A percentile compares a stretch with the other conserved stretches of the same genome.
Evolutionary conservation across 1,140 invertebrate genomes (phyloP).

Genomic region (Reticulitermes speratus): DNA sequence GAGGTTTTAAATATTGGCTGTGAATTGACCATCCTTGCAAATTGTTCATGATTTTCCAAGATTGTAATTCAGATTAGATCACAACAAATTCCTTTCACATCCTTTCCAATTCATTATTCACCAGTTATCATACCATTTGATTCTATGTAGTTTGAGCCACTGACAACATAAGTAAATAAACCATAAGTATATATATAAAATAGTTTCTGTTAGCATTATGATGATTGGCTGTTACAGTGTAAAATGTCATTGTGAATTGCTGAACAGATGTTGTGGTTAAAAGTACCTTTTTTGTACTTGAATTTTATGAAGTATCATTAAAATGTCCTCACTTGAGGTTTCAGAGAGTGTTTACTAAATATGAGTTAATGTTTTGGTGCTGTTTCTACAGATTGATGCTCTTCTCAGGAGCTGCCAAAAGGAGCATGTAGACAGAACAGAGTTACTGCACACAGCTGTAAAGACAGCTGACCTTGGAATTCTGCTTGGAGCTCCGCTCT

Average conservation of each 20-base stretch:
- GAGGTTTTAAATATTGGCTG: too few species aligned
- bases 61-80: too few species aligned
- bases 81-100: too few species aligned
- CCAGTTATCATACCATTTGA: too few species aligned
- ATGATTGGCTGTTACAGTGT: background rate
- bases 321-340: background rate
- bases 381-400: slow-evolving; percentile 42
- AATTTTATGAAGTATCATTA: background rate
- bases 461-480: slow-evolving; percentile 78
- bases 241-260: background rate
- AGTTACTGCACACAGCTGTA: slow-evolving; percentile 50
- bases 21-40: too few species aligned
- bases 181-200: too few species aligned
- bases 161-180: too few species aligned
- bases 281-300: background rate
- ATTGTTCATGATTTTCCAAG: too few species aligned
- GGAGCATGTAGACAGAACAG: background rate
- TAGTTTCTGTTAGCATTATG: background rate
- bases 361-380: slow-evolving; percentile 34
- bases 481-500: slow-evolving; percentile 72
- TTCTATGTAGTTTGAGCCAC: too few species aligned
- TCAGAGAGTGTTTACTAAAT: slow-evolving; percentile 6
- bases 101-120: too few species aligned
- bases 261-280: background rate
- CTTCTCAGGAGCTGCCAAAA: background rate